Conservation (phyloP, 1,140 invertebrate genomes). For the Drosophila prosaltans region DNA sequence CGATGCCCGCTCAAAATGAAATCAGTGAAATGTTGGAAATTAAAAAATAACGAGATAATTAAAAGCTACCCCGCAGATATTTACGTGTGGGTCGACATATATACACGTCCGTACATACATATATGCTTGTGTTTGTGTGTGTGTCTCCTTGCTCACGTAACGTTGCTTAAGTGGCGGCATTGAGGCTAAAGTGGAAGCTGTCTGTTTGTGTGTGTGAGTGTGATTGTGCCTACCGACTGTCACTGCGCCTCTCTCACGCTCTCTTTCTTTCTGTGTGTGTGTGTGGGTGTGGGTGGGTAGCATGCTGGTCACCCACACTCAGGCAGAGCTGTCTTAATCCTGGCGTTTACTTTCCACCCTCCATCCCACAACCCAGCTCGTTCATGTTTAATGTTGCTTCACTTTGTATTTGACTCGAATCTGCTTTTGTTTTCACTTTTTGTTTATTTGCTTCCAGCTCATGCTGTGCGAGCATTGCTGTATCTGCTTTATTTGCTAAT, state of each 20-base stretch:
- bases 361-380: constrained; percentile 16
- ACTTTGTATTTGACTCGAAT: constrained; percentile 48
- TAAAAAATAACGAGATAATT: constrained; percentile 81
- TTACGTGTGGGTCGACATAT: constrained; percentile 29
- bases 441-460: constrained; percentile 29
- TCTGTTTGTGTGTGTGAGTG: not conserved
- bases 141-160: constrained; percentile 64
- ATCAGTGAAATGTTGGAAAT: constrained; percentile 77
- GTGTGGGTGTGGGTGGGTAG: not conserved
- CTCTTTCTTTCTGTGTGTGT: constrained; percentile 1
- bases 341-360: constrained; percentile 41
- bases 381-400: constrained; percentile 58
- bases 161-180: constrained; percentile 71
- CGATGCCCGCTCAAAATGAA: constrained; percentile 64
- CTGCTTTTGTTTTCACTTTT: constrained; percentile 48
- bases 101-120: not conserved
- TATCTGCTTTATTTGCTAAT: constrained; percentile 53
- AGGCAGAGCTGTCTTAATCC: constrained; percentile 45
- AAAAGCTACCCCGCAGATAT: constrained; percentile 77
- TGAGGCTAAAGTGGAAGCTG: constrained; percentile 42
- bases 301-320: constrained; percentile 25
- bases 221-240: not conserved
- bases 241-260: constrained; percentile 3
- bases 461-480: constrained; percentile 31
- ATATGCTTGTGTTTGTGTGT: constrained; percentile 14